Percentiles rank a stretch among this genome's conserved stretches.
phyloP scores from a whole-genome alignment of 1,140 invertebrate genomes.

The Aphelinus certus region DNA sequence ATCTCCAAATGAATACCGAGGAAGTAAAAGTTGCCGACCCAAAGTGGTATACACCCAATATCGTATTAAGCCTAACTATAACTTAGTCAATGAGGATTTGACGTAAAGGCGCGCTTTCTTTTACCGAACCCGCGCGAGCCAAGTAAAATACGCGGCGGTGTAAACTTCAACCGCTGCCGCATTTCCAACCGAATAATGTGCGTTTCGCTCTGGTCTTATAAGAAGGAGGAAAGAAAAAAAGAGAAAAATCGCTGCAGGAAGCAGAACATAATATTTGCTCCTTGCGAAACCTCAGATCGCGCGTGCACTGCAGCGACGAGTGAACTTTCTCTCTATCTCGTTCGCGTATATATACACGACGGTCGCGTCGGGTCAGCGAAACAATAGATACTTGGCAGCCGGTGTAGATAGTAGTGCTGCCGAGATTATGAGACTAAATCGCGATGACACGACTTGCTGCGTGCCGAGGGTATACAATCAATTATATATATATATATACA shows the following conservation, averaged over 20 bases:
- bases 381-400: conserved; percentile 36
- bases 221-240: no score
- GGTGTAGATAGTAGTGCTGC: conserved; percentile 11
- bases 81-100: conserved; percentile 1
- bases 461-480: neutral
- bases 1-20: neutral
- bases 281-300: neutral
- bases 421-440: neutral
- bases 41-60: neutral
- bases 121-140: neutral
- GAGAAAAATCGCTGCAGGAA: no score
- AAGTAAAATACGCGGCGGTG: no score
- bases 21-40: conserved; percentile 14
- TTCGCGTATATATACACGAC: neutral
- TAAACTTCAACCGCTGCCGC: no score
- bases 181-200: no score
- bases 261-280: no score
- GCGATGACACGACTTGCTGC: conserved; percentile 16
- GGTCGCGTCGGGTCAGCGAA: conserved; percentile 31
- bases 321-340: neutral
- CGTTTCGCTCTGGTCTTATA: no score
- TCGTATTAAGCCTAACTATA: conserved; percentile 10
- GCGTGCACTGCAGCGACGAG: neutral
- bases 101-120: conserved; percentile 9
- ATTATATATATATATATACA: neutral